phyloP scores from a whole-genome alignment of 2,113 vertebrate genomes.

The Uria aalge region DNA sequence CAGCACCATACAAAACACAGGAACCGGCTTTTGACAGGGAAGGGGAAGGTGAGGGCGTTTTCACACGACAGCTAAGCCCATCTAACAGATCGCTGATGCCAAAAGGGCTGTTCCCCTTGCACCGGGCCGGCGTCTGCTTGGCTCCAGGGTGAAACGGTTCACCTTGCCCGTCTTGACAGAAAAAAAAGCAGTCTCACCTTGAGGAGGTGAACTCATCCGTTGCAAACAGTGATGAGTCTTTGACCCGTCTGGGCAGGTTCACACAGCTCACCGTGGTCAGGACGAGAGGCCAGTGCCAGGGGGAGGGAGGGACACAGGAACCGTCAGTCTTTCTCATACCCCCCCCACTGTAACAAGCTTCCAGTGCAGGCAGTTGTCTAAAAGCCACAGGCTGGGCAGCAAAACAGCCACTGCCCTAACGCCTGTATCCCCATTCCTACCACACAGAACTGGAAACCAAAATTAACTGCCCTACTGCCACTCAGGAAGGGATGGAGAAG shows the following conservation, averaged over 20 bases:
- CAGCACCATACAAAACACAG: not conserved
- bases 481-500: not conserved
- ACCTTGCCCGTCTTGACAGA: not conserved
- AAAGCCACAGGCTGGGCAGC: not conserved
- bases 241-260: not conserved
- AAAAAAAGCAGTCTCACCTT: not conserved
- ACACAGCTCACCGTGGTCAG: accelerated
- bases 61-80: not conserved
- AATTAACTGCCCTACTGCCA: not conserved
- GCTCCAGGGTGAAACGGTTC: not conserved
- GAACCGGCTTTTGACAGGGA: not conserved
- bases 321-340: accelerated
- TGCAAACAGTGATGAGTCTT: not conserved
- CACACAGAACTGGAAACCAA: not conserved
- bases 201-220: not conserved
- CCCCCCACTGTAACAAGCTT: not conserved
- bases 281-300: not conserved
- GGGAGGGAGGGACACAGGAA: not conserved
- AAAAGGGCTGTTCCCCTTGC: not conserved
- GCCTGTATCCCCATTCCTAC: not conserved
- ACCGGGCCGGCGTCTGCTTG: not conserved
- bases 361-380: not conserved
- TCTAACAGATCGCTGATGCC: not conserved
- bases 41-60: not conserved
- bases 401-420: not conserved